A percentile compares a stretch with the other conserved stretches of the same genome.
These are phyloP conservation scores for Gavialis gangeticus DNA, from an alignment of 2,113 vertebrate species.

Conservation along the genomic window DNA sequence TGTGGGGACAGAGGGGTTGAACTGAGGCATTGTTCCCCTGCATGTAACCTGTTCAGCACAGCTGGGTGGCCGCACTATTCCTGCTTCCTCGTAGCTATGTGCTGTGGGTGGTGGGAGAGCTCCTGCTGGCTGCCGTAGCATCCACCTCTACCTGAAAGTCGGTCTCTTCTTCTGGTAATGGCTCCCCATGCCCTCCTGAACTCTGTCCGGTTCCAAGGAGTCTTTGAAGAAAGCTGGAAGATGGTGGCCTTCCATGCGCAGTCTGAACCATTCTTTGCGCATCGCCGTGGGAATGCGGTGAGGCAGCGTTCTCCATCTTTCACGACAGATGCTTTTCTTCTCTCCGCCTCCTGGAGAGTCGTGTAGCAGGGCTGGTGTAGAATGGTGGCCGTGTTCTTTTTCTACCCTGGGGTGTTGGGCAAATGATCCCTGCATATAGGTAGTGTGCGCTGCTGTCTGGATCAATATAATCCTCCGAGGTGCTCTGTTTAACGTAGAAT, in stretches of 20 bases:
- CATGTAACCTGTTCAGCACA: neutral
- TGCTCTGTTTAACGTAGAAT: too few species aligned
- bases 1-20: neutral
- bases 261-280: neutral
- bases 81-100: neutral
- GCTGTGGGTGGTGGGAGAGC: neutral
- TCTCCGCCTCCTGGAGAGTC: neutral
- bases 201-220: neutral
- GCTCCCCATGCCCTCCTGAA: too few species aligned
- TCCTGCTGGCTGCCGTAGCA: too few species aligned
- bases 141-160: neutral
- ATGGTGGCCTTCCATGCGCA: neutral
- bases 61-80: neutral
- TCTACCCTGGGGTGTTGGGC: accelerated
- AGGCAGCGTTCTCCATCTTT: neutral
- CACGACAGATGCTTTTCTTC: neutral
- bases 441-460: neutral
- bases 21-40: too few species aligned
- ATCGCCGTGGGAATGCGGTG: neutral
- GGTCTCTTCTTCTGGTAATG: neutral
- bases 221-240: neutral
- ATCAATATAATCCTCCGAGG: neutral
- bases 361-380: conserved; percentile 2
- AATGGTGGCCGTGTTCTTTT: accelerated
- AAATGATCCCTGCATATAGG: neutral